Base-by-base conservation (phyloP, 2,888 invertebrate genomes). In the Neoscelio sp. region DNA sequence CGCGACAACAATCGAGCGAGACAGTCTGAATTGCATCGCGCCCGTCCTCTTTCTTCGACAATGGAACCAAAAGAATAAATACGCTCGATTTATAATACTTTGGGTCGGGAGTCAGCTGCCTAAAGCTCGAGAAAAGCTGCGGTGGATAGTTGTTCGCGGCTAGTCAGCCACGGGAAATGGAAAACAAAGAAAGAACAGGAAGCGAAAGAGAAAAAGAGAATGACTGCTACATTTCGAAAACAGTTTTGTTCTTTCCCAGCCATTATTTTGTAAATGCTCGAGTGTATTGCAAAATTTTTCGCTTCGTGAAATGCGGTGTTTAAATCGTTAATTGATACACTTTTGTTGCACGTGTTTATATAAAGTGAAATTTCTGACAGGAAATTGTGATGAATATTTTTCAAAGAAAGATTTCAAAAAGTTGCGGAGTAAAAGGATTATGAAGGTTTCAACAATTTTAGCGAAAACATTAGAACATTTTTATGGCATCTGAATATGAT, bases 31-130 rank as follows among this genome's bases (percentile, higher is more conserved):
- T 56, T 68, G 67, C 56, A 30, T 75, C 52, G 40, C 44, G 42
- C 44, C 23, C 46, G 46, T 38, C 42, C 46, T 30, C 48, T 38
- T 68, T 62, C 33, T 62, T 62, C 23, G 62, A 68, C 62, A 68
- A 75, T 76, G 28, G 76, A 68, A 40, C 1, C 52, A 15, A 60
- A 75, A 75, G 68, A 75, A 75, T 62, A 58, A 68, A 68, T 68
- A 75, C 75, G 75, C 67, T 68, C 75, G 68, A 76, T 76, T 68
- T 76, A 68, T 76, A 68, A 62, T 76, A 68, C 75, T 76, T 67
- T 13, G 48, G 52, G 52, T 54, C 58, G 58, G 52, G 42, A 65
- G 65, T 40, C 44, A 42, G 60, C 10, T 40, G 60, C 15, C 52
- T 52, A 33, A 60, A 75, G 60, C 60, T 42, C 38, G 67, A 75